phyloP scores from a whole-genome alignment of 2,888 invertebrate genomes.

The Pammene aurita region DNA sequence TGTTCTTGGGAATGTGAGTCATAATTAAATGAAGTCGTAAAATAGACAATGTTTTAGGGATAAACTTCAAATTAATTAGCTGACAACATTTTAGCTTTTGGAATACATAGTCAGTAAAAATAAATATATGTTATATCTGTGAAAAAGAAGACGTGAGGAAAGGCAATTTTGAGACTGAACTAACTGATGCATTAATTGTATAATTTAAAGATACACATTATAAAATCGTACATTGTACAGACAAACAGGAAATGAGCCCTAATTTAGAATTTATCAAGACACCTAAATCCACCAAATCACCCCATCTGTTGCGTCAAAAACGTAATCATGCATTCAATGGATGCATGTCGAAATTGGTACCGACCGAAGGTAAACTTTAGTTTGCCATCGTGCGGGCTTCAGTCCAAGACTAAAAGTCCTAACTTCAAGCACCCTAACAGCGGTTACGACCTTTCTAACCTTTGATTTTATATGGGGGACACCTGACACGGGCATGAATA shows the following conservation, averaged over 20 bases:
- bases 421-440: not conserved
- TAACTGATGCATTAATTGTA: not conserved
- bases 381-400: constrained; percentile 59
- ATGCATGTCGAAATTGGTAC: constrained; percentile 49
- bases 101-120: not conserved
- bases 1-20: constrained; percentile 24
- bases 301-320: constrained; percentile 38
- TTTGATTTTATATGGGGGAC: constrained; percentile 57
- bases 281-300: constrained; percentile 16
- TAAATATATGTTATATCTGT: no score
- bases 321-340: constrained; percentile 44
- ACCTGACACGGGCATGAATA: constrained; percentile 76
- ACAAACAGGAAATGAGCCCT: not conserved
- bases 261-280: constrained; percentile 17
- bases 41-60: constrained; percentile 17
- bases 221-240: not conserved
- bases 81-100: not conserved
- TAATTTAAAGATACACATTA: no score
- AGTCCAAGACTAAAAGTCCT: constrained; percentile 3
- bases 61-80: constrained; percentile 7
- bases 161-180: not conserved
- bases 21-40: constrained; percentile 25
- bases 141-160: not conserved
- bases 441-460: not conserved
- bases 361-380: constrained; percentile 50